Base-by-base conservation (phyloP, 2,888 invertebrate species). In the Melieria omissa region DNA sequence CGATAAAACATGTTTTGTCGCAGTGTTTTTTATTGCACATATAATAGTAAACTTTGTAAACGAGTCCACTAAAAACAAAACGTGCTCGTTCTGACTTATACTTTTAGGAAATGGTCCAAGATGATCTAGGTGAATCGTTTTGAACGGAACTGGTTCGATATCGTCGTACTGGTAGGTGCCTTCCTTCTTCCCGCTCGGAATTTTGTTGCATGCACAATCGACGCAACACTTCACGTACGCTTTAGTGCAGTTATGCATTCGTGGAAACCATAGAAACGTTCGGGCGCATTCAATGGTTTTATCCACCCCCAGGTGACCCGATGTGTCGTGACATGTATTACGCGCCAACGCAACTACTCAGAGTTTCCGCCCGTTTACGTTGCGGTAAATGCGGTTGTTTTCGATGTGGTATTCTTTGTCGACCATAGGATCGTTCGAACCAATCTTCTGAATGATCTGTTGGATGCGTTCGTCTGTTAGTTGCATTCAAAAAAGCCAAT, bases 251-350 rank as follows among this genome's bases (percentile, higher is more conserved):
- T 68, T 70, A 8, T 66, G 57, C 70, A 73, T 73, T 47, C 69
- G 61, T 1, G 73, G 62, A 14, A 70, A 70, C 73, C 73, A 73
- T 12, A 73, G 52, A 47, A 62, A 47, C 42, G 58, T 65, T 10
- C 57, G 64, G 3, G 71, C n/a, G 10, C 68, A 12, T 2, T 55
- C 60, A n/a, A 72, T 47, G 44, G 74, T 73, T 73, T 69, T 68
- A 0, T 74, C 73, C 4, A 70, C 16, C 1, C 73, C 60, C 1
- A 74, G 54, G 14, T 73, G 75, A 2, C 75, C 73, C 41, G 64
- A 57, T 14, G 66, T 72, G 16, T 68, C 70, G 45, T 72, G 70
- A 47, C 29, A 42, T 68, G 41, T 9, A 70, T 55, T 54, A 73
- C 45, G 4, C 65, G 55, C 70, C 70, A 73, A 44, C 67, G 58